phyloP scores from a whole-genome alignment of 2,113 vertebrate species.

The Romanogobio albipinnatus region DNA sequence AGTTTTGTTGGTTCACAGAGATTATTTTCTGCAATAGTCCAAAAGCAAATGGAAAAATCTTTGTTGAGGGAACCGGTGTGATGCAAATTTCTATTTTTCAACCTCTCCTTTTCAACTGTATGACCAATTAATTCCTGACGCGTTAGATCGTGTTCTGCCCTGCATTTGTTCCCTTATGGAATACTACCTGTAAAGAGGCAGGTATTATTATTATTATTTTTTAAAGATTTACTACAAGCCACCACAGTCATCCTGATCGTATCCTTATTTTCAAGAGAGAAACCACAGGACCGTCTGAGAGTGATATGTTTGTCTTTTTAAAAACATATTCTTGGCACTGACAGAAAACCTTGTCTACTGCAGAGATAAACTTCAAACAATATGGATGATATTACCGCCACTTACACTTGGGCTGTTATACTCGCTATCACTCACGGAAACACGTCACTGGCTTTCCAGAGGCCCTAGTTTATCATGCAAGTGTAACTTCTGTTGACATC shows the following conservation, averaged over 20 bases:
- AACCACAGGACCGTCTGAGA: constrained; percentile 58
- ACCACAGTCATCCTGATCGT: background rate
- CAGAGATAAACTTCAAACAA: constrained; percentile 74
- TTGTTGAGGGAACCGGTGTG: background rate
- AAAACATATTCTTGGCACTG: constrained; percentile 71
- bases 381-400: constrained; percentile 56
- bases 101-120: background rate
- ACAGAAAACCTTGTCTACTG: constrained; percentile 58
- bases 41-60: background rate
- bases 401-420: constrained; percentile 60
- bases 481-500: constrained; percentile 67
- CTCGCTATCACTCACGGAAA: constrained; percentile 41
- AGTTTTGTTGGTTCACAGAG: background rate
- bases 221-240: background rate
- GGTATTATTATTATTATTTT: background rate
- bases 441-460: constrained; percentile 66
- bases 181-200: background rate
- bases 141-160: background rate
- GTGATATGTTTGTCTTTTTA: constrained; percentile 61
- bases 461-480: constrained; percentile 80
- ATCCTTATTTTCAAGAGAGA: constrained; percentile 38
- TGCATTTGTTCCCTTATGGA: background rate
- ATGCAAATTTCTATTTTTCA: too few species aligned
- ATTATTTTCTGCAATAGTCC: background rate
- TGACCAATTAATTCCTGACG: background rate